A percentile compares a stretch with the other conserved stretches of the same genome.
These are phyloP conservation scores for Artemia sinica DNA, from an alignment of 2,888 invertebrate species.

Conservation along the genomic window DNA sequence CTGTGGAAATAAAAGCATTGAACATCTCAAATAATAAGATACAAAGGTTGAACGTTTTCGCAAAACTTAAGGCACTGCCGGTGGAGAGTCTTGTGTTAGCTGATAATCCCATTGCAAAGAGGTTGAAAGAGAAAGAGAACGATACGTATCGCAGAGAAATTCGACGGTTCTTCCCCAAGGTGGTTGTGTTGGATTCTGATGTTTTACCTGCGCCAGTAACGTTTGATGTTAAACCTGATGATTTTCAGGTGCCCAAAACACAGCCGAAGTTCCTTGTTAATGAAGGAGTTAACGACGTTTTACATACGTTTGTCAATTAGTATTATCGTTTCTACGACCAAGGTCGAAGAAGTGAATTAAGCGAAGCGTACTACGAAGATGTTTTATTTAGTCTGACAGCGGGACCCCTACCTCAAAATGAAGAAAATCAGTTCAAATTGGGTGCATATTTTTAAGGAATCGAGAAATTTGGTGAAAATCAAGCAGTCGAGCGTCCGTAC, in stretches of 20 bases:
- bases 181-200: background rate
- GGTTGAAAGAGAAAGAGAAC: background rate
- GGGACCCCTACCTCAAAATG: background rate
- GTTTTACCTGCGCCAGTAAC: background rate
- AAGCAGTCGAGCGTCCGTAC: background rate
- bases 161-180: too few relatives aligned
- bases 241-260: background rate
- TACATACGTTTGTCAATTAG: background rate
- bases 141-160: background rate
- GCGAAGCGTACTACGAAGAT: background rate
- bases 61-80: background rate
- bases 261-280: constrained; percentile 10
- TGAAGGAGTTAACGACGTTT: background rate
- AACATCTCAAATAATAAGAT: background rate
- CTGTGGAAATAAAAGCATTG: background rate
- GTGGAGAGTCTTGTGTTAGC: background rate
- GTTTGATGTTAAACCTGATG: background rate
- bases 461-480: background rate
- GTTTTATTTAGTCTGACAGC: background rate
- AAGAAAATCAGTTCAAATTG: background rate
- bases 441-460: background rate
- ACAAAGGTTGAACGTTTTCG: background rate
- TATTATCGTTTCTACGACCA: background rate
- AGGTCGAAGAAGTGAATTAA: background rate
- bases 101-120: background rate